These are phyloP conservation scores for Chondrosia reniformis DNA, from an alignment of 37 sponge, comb jelly and placozoan species.

Conservation along the genomic window DNA sequence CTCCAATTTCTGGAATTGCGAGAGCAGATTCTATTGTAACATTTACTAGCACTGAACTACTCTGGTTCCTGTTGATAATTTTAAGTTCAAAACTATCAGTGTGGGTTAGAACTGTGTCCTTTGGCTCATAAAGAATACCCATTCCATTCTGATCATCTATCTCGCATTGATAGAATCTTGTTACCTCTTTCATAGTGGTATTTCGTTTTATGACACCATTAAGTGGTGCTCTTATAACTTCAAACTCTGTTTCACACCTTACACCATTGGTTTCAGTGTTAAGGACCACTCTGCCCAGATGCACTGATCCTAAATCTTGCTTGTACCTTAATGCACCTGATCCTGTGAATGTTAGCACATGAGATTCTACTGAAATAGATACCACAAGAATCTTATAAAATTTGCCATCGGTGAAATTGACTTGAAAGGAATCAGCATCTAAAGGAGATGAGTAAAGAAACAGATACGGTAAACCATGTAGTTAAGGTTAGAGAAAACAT, in stretches of 20 bases:
- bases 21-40: background rate
- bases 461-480: too few species aligned
- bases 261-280: conserved; percentile 32
- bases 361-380: background rate
- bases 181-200: background rate
- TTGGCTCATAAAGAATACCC: background rate
- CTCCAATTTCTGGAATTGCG: too few species aligned
- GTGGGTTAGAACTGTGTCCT: too few species aligned
- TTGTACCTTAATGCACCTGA: background rate
- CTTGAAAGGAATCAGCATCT: too few species aligned
- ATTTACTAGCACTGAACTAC: background rate
- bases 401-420: background rate
- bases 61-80: background rate
- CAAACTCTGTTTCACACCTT: conserved; percentile 20
- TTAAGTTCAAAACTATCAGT: background rate
- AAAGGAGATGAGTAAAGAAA: too few species aligned
- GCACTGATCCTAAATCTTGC: background rate
- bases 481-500: too few species aligned
- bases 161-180: background rate
- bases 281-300: background rate
- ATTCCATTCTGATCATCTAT: background rate
- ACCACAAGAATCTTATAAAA: background rate
- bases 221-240: background rate
- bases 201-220: conserved; percentile 11
- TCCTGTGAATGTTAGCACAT: background rate